Evolutionary conservation across 2,888 invertebrate species (phyloP), one percentile per base, ranked within the genome.

Genomic region (Drosophila paranaensis): DNA sequence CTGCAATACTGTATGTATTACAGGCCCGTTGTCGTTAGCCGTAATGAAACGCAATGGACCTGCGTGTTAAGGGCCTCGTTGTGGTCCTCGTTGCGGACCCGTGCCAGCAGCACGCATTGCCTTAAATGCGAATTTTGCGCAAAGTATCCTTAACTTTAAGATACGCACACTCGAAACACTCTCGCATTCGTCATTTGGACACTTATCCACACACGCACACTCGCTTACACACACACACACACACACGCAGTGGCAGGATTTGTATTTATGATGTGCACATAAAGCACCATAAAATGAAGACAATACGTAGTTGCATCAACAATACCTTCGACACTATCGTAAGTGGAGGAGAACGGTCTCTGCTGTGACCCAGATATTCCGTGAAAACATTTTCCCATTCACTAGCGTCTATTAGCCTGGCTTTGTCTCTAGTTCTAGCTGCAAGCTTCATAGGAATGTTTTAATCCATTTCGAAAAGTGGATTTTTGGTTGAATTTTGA

Each of bases 21-120:
- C 69, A 57, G 73, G 61, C 71, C 66, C 79, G 45, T 74, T 79
- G 79, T 82, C 79, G 81, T 83, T 83, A 82, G 80, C 40, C 84
- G 78, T 88, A 84, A 88, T 84, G 84, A 84, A 84, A 88, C 88
- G 84, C 84, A 88, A 88, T 85, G 81, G 82, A 73, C 61, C 79
- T 88, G 77, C 71, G 79, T 82, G 85, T 85, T 74, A 76, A 77
- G 67, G 68, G 70, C 77, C 80, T 73, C 68, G 68, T 79, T 77
- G 73, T 68, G 79, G 63, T 65, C 61, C 75, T 54, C 54, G 39
- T 40, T 30, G 54, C 63, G 60, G 61, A 11, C 54, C 54, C 50
- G 43, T 67, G 73, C 72, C 73, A 67, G 50, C 60, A 57, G 62
- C 73, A 74, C 74, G 73, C 73, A 73, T 63, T 73, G 74, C 65